phyloP scores from a whole-genome alignment of 1,140 invertebrate genomes.

The Saxidomus purpurata region DNA sequence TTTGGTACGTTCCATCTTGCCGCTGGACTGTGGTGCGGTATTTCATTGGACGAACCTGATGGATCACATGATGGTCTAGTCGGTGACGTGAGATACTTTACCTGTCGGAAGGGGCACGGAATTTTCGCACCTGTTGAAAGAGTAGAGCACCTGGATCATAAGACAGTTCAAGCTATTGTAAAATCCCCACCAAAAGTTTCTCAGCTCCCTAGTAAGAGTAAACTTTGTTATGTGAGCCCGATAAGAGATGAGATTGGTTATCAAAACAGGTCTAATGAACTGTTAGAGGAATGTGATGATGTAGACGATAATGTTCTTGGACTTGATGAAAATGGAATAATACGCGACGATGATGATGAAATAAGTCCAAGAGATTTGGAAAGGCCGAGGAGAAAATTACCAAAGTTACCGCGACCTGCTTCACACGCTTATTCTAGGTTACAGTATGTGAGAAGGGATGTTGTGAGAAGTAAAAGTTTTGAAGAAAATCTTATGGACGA shows the following conservation, averaged over 20 bases:
- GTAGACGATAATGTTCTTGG: conserved; percentile 51
- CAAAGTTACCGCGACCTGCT: conserved; percentile 37
- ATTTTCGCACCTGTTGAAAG: conserved; percentile 85
- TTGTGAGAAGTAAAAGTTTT: conserved; percentile 6
- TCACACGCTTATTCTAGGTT: conserved; percentile 16
- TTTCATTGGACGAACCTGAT: conserved; percentile 83
- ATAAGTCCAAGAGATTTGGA: background rate
- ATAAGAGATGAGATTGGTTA: conserved; percentile 57
- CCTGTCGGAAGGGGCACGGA: conserved; percentile 82
- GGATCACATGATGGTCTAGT: conserved; percentile 85
- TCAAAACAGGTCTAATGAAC: conserved; percentile 38
- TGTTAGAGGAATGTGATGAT: conserved; percentile 34
- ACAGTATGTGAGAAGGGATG: background rate
- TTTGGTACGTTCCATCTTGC: conserved; percentile 80
- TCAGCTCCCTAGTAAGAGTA: conserved; percentile 51
- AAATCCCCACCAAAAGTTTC: conserved; percentile 49
- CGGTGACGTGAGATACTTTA: conserved; percentile 84
- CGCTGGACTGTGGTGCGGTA: conserved; percentile 84
- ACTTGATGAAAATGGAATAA: conserved; percentile 61
- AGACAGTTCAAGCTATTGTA: conserved; percentile 18
- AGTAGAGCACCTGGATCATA: conserved; percentile 70
- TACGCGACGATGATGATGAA: conserved; percentile 48
- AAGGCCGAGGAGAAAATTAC: conserved; percentile 52
- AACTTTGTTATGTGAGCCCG: conserved; percentile 42
- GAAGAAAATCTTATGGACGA: conserved; percentile 53